phyloP scores from a whole-genome alignment of 1,140 invertebrate genomes.

The Pseudoatta argentina region DNA sequence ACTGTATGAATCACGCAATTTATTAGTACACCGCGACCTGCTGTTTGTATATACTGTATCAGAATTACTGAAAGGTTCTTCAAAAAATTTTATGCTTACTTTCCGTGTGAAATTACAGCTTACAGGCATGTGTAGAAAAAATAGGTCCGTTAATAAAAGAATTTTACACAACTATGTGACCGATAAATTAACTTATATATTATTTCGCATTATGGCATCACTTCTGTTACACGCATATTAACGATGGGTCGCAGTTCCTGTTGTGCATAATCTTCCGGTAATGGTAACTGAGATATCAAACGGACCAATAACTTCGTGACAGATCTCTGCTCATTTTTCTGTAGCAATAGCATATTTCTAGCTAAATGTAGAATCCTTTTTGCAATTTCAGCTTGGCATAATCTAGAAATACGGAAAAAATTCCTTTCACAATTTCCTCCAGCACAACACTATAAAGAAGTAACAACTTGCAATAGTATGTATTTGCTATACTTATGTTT shows the following conservation, averaged over 20 bases:
- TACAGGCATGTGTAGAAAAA: not conserved
- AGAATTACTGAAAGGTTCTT: not conserved
- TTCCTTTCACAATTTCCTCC: not conserved
- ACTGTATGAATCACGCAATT: conserved; percentile 4
- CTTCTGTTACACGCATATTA: conserved; percentile 80
- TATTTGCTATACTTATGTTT: conserved; percentile 87
- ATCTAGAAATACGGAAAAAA: conserved; percentile 75
- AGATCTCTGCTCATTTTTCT: conserved; percentile 80
- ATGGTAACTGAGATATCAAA: conserved; percentile 87
- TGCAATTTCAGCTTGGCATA: conserved; percentile 90
- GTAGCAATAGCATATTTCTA: conserved; percentile 86
- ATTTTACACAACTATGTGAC: conserved; percentile 2
- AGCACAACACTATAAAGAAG: not conserved
- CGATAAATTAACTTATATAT: conserved; percentile 22
- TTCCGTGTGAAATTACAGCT: not conserved
- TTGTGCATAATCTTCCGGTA: conserved; percentile 89
- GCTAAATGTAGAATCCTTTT: conserved; percentile 87
- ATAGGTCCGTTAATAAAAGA: not conserved
- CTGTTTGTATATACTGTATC: conserved; percentile 1
- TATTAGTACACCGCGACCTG: not conserved
- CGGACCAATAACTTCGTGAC: conserved; percentile 86
- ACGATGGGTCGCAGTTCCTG: conserved; percentile 87
- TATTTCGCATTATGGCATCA: conserved; percentile 65
- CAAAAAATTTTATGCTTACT: not conserved
- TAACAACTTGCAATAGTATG: not conserved